Evolutionary conservation across 2,888 invertebrate genomes (phyloP).

Genomic region (Pristionchus exspectatus): DNA sequence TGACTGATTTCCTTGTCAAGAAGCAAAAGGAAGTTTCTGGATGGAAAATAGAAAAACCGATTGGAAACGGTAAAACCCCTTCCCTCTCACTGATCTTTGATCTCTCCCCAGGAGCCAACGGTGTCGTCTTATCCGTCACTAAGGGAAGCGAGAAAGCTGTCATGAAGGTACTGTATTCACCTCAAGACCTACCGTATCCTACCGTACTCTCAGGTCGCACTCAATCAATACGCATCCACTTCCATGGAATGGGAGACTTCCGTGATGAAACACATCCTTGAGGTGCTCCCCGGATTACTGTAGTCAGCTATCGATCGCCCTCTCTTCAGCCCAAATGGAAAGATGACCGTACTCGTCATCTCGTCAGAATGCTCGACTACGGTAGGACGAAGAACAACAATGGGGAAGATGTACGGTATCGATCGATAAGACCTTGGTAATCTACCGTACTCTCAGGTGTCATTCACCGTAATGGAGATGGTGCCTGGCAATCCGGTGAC

Average conservation of each 20-base stretch:
- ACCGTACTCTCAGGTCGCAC: slow-evolving; percentile 14
- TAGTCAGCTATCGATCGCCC: not conserved
- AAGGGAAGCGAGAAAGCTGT: slow-evolving; percentile 46
- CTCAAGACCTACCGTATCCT: not conserved
- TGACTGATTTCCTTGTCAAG: slow-evolving; percentile 46
- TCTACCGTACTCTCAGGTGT: slow-evolving; percentile 48
- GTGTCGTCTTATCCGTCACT: slow-evolving; percentile 6
- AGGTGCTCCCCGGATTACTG: not conserved
- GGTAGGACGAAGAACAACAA: slow-evolving; percentile 48
- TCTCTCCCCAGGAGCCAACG: slow-evolving; percentile 34
- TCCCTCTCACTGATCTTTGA: slow-evolving; percentile 6
- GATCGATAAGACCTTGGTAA: not conserved
- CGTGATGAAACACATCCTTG: slow-evolving; percentile 19
- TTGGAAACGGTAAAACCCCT: slow-evolving; percentile 44
- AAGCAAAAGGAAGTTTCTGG: slow-evolving; percentile 41
- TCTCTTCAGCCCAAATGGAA: slow-evolving; percentile 42
- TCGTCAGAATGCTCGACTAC: slow-evolving; percentile 50
- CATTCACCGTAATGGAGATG: slow-evolving; percentile 45
- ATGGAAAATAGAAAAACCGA: slow-evolving; percentile 40
- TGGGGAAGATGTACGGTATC: slow-evolving; percentile 26
- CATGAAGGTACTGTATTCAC: slow-evolving; percentile 31
- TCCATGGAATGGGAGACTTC: slow-evolving; percentile 45
- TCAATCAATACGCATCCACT: slow-evolving; percentile 28
- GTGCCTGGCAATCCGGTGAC: slow-evolving; percentile 43
- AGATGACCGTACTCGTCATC: slow-evolving; percentile 39